Evolutionary conservation across 2,888 invertebrate species (phyloP).

Genomic region (Eristalis arbustorum): DNA sequence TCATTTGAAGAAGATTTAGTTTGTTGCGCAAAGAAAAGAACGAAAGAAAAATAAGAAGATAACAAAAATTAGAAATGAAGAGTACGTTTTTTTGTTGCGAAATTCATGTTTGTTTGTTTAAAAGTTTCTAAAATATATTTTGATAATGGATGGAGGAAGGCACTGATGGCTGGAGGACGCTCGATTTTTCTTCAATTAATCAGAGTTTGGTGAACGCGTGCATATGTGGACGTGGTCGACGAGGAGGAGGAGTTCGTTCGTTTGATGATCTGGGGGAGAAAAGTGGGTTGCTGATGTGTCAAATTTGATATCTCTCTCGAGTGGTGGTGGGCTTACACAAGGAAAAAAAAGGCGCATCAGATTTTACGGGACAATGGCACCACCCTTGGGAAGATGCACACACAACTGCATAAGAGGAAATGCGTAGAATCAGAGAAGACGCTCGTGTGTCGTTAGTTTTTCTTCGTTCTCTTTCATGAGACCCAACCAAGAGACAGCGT

Average conservation of each 20-base stretch:
- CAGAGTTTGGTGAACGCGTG: no score
- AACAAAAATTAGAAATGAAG: constrained; percentile 70
- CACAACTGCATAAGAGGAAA: background rate
- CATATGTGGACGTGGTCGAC: no score
- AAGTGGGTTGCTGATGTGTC: no score
- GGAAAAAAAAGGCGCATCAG: background rate
- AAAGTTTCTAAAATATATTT: constrained; percentile 41
- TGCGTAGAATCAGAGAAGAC: background rate
- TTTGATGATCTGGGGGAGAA: background rate
- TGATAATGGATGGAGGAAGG: constrained; percentile 51
- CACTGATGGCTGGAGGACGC: constrained; percentile 44
- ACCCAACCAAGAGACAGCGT: background rate
- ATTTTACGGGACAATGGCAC: background rate
- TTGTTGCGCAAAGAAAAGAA: constrained; percentile 71
- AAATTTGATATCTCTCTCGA: no score
- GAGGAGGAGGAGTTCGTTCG: background rate
- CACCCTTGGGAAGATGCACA: background rate
- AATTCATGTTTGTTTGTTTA: constrained; percentile 8
- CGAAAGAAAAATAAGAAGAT: constrained; percentile 70
- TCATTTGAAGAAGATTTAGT: constrained; percentile 45
- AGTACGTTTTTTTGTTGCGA: constrained; percentile 26
- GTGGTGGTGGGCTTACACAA: no score
- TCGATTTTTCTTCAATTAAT: constrained; percentile 18
- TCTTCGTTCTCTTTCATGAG: background rate
- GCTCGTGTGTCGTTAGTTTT: background rate